phyloP scores from a whole-genome alignment of 2,888 invertebrate species.

The Eurytoma californica region DNA sequence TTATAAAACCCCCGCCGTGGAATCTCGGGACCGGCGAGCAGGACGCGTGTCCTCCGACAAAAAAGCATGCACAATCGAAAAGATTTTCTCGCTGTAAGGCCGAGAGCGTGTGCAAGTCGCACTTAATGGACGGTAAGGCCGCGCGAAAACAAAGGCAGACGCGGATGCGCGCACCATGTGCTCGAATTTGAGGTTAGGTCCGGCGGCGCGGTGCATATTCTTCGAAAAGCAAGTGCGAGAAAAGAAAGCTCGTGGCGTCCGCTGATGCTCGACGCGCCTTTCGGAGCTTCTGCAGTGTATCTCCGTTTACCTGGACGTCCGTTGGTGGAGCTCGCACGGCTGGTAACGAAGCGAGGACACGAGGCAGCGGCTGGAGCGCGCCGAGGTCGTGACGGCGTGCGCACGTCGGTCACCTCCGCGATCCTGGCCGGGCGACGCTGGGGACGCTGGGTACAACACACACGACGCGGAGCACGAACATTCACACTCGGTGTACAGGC shows the following conservation, averaged over 20 bases:
- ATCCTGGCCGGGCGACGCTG: background rate
- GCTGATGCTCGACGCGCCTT: background rate
- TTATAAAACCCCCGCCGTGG: background rate
- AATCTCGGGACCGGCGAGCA: background rate
- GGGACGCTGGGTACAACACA: background rate
- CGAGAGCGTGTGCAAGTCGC: too few species aligned
- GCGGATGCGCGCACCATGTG: constrained; percentile 37
- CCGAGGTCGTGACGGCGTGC: too few species aligned
- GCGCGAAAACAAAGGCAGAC: constrained; percentile 6
- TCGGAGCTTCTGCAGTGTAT: background rate
- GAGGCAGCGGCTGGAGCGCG: too few species aligned
- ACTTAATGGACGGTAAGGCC: background rate
- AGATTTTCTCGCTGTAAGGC: background rate
- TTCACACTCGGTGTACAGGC: background rate
- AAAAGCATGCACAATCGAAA: background rate
- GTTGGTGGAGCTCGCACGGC: too few species aligned
- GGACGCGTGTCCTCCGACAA: background rate
- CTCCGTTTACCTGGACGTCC: too few species aligned
- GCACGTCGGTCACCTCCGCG: background rate
- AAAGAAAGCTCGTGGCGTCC: background rate
- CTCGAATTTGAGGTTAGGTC: constrained; percentile 43
- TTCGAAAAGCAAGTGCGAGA: background rate
- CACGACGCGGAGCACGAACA: background rate
- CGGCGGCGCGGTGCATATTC: background rate
- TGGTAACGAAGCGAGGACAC: too few species aligned